Base-by-base conservation (phyloP, 2,888 invertebrate species). In the Caenorhabditis becei region DNA sequence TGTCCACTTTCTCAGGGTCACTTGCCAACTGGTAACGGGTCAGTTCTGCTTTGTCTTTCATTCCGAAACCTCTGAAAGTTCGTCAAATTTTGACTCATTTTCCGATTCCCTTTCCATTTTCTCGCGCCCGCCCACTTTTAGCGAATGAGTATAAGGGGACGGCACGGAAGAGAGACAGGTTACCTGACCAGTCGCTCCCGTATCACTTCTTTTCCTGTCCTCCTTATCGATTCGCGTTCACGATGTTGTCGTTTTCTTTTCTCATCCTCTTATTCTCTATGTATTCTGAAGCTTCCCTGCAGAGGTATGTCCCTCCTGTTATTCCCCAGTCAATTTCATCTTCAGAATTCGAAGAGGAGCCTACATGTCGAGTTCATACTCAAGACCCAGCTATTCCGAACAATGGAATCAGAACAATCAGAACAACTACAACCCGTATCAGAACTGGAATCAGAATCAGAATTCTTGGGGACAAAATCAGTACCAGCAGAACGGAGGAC, bases 61-160 rank as follows among this genome's bases (percentile, higher is more conserved):
- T 20, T 58, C 59, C 28, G 37, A 59, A 59, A 59, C 18, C 26
- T 41, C 26, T 11, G 11, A 75, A 75, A 75, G 61, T 66, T 72
- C 71, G 66, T 71, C 71, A 69, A 79, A 79, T 72, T 66, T 72
- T 79, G 66, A 69, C 78, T 79, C 78, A 72, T 58, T 67, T 69
- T 47, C 35, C 37, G 23, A n/a, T 51, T 63, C 35, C 49, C 32
- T 67, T 67, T 65, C 51, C 35, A 28, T 23, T 47, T 58, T 32
- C 16, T 16, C 8, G 8, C 41, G 53, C 61, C 63, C 74, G 65
- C 74, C 74, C 59, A 71, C 62, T 54, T 53, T 28, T 28, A 58
- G 26, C 66, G 66, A 75, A 66, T 67, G 66, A 66, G 58, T 75
- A 75, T 75, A 75, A 75, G 75, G 58, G 44, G 26, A 53, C 8